Conservation (phyloP, 2,888 invertebrate species). For the Dryobotodes eremita region DNA sequence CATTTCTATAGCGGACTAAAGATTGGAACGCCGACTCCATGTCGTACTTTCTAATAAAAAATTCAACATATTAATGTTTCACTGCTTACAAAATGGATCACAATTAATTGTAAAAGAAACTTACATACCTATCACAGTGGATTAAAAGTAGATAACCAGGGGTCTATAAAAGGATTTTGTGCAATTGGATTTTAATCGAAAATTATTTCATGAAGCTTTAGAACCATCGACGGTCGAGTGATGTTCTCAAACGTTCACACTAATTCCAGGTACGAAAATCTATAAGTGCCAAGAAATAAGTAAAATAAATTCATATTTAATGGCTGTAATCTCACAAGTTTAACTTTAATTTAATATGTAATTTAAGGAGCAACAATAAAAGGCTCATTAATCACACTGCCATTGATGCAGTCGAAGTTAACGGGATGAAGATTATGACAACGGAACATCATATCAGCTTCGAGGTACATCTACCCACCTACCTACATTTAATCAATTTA, state of each 20-base stretch:
- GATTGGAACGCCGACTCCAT: constrained; percentile 42
- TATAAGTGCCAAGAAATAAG: background rate
- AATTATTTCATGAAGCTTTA: background rate
- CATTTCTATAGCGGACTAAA: constrained; percentile 35
- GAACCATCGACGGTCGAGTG: background rate
- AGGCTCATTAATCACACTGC: constrained; percentile 69
- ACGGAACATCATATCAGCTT: constrained; percentile 17
- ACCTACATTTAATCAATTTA: background rate
- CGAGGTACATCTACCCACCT: background rate
- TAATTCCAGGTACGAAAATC: background rate
- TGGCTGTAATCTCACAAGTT: background rate
- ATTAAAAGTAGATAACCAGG: background rate
- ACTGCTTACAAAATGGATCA: constrained; percentile 5
- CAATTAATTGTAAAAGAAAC: background rate
- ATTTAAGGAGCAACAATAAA: constrained; percentile 46
- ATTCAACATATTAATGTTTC: constrained; percentile 9
- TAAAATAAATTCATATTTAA: background rate
- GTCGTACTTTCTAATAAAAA: constrained; percentile 32
- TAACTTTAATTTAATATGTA: background rate
- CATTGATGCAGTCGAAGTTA: constrained; percentile 60
- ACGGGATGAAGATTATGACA: constrained; percentile 57
- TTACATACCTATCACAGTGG: background rate
- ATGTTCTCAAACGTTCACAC: background rate
- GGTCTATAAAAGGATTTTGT: too few relatives aligned
- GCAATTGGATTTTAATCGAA: background rate